Percentiles rank a stretch among this genome's conserved stretches.
Conservation (phyloP, 2,888 invertebrate species). For the Kryphioiulus occultus region DNA sequence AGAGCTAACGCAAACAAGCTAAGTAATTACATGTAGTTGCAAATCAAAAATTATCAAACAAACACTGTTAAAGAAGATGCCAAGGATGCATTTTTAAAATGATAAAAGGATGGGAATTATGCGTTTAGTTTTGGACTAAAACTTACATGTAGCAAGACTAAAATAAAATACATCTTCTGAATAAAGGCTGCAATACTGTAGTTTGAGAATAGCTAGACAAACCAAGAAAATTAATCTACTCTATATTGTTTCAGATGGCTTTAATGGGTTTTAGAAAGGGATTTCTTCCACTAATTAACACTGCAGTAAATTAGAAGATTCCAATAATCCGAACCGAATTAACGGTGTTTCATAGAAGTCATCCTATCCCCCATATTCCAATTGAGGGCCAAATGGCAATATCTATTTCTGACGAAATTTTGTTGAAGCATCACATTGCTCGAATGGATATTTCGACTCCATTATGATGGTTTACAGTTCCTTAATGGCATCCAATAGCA, state of each 20-base stretch:
- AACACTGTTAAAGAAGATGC: too few species aligned
- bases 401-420: slow-evolving; percentile 26
- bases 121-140: too few species aligned
- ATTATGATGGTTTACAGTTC: slow-evolving; percentile 39
- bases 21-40: too few species aligned
- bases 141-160: too few species aligned
- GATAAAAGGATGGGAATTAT: too few species aligned
- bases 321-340: background rate
- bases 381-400: background rate
- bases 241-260: background rate
- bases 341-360: background rate
- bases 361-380: background rate
- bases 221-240: background rate
- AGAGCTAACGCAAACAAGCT: too few species aligned
- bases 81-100: too few species aligned
- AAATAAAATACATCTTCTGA: too few species aligned
- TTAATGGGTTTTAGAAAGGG: background rate
- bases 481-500: slow-evolving; percentile 37
- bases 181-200: too few species aligned
- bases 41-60: too few species aligned
- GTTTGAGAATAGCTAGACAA: too few species aligned
- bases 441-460: slow-evolving; percentile 39
- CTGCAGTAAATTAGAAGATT: background rate
- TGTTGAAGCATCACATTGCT: slow-evolving; percentile 28
- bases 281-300: background rate